Conservation (phyloP, 2,113 vertebrate species). For the Montifringilla adamsi region DNA sequence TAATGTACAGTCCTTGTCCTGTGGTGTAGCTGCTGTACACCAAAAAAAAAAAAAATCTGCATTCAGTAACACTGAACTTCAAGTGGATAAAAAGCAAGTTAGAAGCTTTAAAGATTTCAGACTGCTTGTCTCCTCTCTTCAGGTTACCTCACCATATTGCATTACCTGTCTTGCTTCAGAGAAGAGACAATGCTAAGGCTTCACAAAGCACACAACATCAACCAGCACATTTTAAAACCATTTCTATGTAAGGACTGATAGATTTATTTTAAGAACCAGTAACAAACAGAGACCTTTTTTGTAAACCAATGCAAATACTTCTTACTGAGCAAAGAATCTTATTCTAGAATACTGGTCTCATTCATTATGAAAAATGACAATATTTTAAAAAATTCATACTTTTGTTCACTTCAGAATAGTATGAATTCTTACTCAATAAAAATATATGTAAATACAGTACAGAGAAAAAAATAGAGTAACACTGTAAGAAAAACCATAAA, state of each 20-base stretch:
- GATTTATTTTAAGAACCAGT: not conserved
- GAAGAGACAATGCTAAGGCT: not conserved
- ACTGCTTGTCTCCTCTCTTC: not conserved
- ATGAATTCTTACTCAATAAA: not conserved
- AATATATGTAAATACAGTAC: not conserved
- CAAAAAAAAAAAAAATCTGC: not conserved
- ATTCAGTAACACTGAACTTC: not conserved
- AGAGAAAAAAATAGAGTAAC: not conserved
- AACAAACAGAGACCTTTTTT: not conserved
- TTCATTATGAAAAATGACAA: not conserved
- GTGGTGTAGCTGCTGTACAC: not conserved
- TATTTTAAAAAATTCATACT: not conserved
- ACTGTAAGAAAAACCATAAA: not conserved
- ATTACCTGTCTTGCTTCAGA: not conserved
- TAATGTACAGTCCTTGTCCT: not conserved
- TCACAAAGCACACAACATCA: not conserved
- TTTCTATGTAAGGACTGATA: not conserved
- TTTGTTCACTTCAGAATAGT: not conserved
- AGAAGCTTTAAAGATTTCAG: not conserved
- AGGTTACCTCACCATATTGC: not conserved
- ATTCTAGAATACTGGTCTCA: not conserved
- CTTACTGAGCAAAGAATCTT: not conserved
- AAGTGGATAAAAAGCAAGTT: not conserved
- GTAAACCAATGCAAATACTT: not conserved
- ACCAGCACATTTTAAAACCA: not conserved